Percentiles rank a stretch among this genome's conserved stretches.
Conservation (phyloP, 2,113 vertebrate species). For the Struthio camelus region DNA sequence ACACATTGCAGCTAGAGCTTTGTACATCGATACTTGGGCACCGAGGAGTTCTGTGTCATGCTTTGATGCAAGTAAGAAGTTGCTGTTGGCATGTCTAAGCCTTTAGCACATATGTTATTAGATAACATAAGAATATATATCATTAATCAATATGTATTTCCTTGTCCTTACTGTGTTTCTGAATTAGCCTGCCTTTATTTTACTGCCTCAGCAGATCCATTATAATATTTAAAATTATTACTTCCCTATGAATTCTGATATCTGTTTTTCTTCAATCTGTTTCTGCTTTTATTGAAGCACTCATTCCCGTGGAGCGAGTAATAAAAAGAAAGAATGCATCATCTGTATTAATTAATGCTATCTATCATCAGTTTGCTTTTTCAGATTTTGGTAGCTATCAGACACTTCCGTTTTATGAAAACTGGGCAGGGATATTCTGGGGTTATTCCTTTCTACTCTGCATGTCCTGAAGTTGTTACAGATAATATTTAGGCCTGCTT, state of each 20-base stretch:
- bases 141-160: background rate
- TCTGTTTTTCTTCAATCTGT: background rate
- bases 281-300: constrained; percentile 18
- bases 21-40: background rate
- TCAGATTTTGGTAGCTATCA: background rate
- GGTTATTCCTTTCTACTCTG: background rate
- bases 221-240: constrained; percentile 20
- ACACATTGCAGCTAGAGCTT: background rate
- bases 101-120: background rate
- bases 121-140: background rate
- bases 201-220: background rate
- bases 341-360: background rate
- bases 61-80: background rate
- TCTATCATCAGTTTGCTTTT: constrained; percentile 1
- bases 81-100: background rate
- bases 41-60: background rate
- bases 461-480: background rate
- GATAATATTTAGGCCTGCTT: background rate
- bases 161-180: background rate
- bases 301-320: background rate
- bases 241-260: background rate
- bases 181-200: background rate
- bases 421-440: background rate
- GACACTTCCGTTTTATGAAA: background rate
- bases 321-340: background rate